These are phyloP conservation scores for Ephestia elutella DNA, from an alignment of 1,140 invertebrate species.

Conservation along the genomic window DNA sequence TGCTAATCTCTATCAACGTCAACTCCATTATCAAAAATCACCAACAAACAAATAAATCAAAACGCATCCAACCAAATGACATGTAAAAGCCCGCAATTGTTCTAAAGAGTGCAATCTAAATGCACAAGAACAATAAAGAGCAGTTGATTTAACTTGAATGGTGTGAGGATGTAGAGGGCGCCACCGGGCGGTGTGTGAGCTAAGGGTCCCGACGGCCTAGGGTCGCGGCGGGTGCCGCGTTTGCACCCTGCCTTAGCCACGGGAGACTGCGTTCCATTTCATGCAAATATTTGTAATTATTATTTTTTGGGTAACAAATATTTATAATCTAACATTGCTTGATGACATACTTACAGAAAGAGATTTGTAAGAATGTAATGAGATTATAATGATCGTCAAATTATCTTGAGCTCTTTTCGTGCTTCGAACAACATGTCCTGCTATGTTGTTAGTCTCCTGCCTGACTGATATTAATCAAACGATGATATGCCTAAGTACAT, in stretches of 20 bases:
- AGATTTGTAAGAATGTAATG: too few relatives aligned
- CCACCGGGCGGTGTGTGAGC: neutral
- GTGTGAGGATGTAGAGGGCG: neutral
- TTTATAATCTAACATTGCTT: too few relatives aligned
- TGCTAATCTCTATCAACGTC: too few relatives aligned
- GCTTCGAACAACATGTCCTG: too few relatives aligned
- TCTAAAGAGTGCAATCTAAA: constrained; percentile 1
- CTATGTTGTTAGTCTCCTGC: too few relatives aligned
- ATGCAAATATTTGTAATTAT: neutral
- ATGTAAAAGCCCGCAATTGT: neutral
- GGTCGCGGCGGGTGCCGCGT: neutral
- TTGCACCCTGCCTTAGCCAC: neutral
- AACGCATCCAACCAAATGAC: neutral
- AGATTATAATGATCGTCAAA: too few relatives aligned
- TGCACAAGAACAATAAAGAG: constrained; percentile 1
- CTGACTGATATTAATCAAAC: too few relatives aligned
- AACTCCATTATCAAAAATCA: neutral
- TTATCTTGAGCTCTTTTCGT: too few relatives aligned
- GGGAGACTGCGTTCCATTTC: neutral
- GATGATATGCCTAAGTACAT: too few relatives aligned
- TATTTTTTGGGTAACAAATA: neutral
- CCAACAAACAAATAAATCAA: constrained; percentile 2
- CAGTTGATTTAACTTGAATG: constrained; percentile 2
- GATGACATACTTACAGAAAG: too few relatives aligned
- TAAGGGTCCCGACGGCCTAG: too few relatives aligned